These are phyloP conservation scores for Eubucco bourcierii DNA, from an alignment of 2,113 vertebrate genomes.

Conservation along the genomic window DNA sequence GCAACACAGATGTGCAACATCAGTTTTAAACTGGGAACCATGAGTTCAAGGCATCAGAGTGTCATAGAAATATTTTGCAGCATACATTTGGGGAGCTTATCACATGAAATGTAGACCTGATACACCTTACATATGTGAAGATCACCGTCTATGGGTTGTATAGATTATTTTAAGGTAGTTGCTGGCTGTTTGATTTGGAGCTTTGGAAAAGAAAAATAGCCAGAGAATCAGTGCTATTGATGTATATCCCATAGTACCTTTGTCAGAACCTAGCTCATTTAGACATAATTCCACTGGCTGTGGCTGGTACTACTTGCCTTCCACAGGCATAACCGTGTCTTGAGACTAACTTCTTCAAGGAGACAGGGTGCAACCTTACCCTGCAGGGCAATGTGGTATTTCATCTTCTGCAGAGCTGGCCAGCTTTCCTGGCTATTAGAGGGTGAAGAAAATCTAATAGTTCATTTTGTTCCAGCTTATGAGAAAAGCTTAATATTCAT, in stretches of 20 bases:
- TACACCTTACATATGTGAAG: background rate
- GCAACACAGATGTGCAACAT: background rate
- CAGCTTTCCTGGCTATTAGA: background rate
- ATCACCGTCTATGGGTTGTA: background rate
- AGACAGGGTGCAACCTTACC: background rate
- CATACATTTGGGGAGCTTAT: background rate
- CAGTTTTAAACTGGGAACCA: background rate
- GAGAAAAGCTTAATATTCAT: background rate
- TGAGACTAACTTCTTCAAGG: background rate
- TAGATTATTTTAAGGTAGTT: background rate
- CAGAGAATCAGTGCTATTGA: background rate
- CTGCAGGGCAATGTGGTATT: background rate
- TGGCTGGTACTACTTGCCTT: background rate
- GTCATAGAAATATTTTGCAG: background rate
- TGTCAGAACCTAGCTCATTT: background rate
- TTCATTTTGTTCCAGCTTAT: background rate
- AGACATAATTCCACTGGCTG: background rate
- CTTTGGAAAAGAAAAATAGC: background rate
- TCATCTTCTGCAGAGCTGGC: background rate
- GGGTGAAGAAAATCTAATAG: background rate
- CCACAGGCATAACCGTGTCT: background rate
- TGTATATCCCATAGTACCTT: background rate
- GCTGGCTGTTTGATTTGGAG: background rate
- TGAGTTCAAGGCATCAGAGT: background rate
- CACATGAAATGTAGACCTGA: background rate